Percentiles rank a stretch among this genome's conserved stretches.
Conservation (phyloP, 1,140 invertebrate genomes). For the Pteromalus puparum region DNA sequence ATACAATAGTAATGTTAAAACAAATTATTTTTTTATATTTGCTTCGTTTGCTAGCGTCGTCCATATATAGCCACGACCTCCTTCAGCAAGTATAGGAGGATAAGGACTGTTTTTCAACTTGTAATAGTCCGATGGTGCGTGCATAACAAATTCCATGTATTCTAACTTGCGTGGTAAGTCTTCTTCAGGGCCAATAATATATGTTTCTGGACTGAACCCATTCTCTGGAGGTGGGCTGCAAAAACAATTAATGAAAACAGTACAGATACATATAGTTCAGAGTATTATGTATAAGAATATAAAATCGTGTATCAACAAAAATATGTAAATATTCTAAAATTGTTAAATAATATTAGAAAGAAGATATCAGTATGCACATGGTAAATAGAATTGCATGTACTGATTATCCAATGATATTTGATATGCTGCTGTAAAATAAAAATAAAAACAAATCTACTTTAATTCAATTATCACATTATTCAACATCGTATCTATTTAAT, state of each 20-base stretch:
- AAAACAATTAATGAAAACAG: slow-evolving; percentile 39
- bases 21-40: slow-evolving; percentile 53
- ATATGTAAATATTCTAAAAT: neutral
- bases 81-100: slow-evolving; percentile 78
- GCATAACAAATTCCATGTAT: slow-evolving; percentile 94
- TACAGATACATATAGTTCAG: neutral
- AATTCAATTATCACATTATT: neutral
- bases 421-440: neutral
- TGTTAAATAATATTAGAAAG: slow-evolving; percentile 2
- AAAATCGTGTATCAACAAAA: neutral
- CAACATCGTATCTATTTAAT: no score
- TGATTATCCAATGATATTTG: no score
- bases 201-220: slow-evolving; percentile 92
- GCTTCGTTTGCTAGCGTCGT: slow-evolving; percentile 74
- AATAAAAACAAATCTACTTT: neutral
- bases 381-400: neutral
- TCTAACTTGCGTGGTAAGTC: slow-evolving; percentile 91
- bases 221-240: slow-evolving; percentile 84
- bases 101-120: slow-evolving; percentile 86
- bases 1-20: slow-evolving; percentile 19
- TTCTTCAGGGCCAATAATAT: slow-evolving; percentile 94
- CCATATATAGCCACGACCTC: slow-evolving; percentile 82
- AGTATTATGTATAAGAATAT: neutral
- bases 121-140: slow-evolving; percentile 94
- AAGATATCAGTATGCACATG: neutral